Base-by-base conservation (phyloP, 2,113 vertebrate genomes). In the Oceanodroma tethys region DNA sequence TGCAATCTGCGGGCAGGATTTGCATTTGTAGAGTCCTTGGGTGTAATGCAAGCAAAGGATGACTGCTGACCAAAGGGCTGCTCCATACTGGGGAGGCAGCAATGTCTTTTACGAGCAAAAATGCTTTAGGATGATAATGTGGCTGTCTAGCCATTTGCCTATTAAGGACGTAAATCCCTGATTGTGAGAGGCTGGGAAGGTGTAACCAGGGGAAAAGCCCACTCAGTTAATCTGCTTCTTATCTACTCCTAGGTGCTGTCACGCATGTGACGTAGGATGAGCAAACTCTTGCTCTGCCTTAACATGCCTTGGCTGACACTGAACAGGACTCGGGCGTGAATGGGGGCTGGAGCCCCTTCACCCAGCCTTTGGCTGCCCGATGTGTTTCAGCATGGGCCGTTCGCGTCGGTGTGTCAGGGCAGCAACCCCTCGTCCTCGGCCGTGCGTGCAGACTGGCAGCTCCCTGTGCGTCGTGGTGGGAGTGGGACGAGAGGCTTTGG, bases 381-480 rank as follows among this genome's bases (percentile, higher is more conserved):
- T 20, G 7, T 15, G 6, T 68, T 52, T 82, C 53, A 52, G 16
- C 0, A 7, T 0, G 0, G 59, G 19, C 38, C 5, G 0, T n/a
- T 81, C 0, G 0, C 0, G 1, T 53, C 1, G 7, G 27, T 4
- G 2, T 53, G 42, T 36, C 25, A 29, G 21, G 23, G 19, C 55
- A 74, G 63, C 3, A 11, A 4, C 0, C 1, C 23, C 29, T 70
- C 5, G 1, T 48, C 13, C 22, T 27, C 71, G 36, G 16, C 48
- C 1, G 0, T 0, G 0, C 6, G 6, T 1, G 1, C 15, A 32
- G 56, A 34, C 23, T 53, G 48, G 22, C 23, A 32, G 67, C 25
- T 78, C 27, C 10, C 11, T 13, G 2, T 42, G 26, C 13, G 1
- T 65, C 0, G 0, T 29, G 11, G 13, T 60, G 53, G 22, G 13